Evolutionary conservation across 2,888 invertebrate species (phyloP).

Genomic region (Acrocera orbiculus): DNA sequence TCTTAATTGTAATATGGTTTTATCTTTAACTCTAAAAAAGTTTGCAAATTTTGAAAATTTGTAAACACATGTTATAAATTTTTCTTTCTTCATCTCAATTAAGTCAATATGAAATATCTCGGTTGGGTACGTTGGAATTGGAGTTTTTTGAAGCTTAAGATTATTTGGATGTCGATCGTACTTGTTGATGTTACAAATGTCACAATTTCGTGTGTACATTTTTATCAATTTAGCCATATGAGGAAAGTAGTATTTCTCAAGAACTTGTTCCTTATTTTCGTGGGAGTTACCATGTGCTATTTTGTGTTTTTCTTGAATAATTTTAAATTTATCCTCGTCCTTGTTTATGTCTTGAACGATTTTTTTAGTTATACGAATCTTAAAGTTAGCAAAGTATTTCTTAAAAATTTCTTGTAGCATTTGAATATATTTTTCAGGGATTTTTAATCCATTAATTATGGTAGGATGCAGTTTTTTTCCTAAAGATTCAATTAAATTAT

Average conservation of each 20-base stretch:
- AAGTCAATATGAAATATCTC: background rate
- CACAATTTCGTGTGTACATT: background rate
- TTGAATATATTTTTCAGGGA: background rate
- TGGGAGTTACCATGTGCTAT: conserved; percentile 5
- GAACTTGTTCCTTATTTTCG: conserved; percentile 7
- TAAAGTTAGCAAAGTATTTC: background rate
- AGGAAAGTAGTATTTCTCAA: conserved; percentile 3
- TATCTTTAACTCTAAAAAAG: background rate
- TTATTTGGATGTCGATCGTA: background rate
- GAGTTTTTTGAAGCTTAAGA: background rate
- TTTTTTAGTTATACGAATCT: background rate
- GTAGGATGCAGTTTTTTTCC: background rate
- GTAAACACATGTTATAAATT: background rate
- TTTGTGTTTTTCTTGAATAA: conserved; percentile 4
- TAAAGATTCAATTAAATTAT: background rate
- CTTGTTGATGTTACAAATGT: background rate
- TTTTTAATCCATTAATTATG: background rate
- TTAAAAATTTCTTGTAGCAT: background rate
- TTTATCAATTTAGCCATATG: background rate
- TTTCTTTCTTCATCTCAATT: background rate
- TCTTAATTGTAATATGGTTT: background rate
- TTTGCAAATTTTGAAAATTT: background rate
- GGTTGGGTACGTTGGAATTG: background rate
- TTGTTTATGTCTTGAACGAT: conserved; percentile 1
- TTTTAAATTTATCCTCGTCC: conserved; percentile 3